A percentile compares a stretch with the other conserved stretches of the same genome.
These are phyloP conservation scores for Syngnathus typhle DNA, from an alignment of 2,113 vertebrate species.

Conservation along the genomic window DNA sequence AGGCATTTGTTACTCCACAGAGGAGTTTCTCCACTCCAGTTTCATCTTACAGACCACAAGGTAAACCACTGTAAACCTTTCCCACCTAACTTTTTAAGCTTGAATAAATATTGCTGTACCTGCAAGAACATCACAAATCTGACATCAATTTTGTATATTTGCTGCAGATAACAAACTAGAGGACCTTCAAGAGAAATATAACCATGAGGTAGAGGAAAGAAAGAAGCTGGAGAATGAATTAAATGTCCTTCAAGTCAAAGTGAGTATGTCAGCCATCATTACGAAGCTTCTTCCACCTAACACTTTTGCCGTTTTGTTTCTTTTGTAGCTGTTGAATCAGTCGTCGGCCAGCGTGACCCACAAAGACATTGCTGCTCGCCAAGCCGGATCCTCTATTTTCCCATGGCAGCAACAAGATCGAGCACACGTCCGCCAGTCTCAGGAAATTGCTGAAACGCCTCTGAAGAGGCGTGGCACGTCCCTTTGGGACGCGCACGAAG, in stretches of 20 bases:
- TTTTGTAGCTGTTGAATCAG: conserved; percentile 61
- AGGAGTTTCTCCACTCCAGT: conserved; percentile 63
- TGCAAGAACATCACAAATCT: not conserved
- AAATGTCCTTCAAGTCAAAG: conserved; percentile 76
- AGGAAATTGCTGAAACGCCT: conserved; percentile 70
- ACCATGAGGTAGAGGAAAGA: conserved; percentile 81
- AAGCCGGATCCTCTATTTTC: conserved; percentile 85
- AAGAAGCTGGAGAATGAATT: conserved; percentile 80
- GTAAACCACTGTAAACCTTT: conserved; percentile 53
- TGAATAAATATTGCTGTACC: not conserved
- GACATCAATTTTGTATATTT: conserved; percentile 19
- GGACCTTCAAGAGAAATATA: conserved; percentile 83
- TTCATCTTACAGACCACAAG: conserved; percentile 64
- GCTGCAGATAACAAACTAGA: conserved; percentile 74
- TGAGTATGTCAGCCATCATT: conserved; percentile 50
- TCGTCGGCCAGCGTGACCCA: conserved; percentile 67
- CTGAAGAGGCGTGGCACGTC: conserved; percentile 65
- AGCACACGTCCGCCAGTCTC: conserved; percentile 56
- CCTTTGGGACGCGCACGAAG: conserved; percentile 69
- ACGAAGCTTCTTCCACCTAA: conserved; percentile 7
- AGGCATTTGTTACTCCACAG: conserved; percentile 72
- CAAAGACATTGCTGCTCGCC: conserved; percentile 82
- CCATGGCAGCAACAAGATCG: conserved; percentile 84
- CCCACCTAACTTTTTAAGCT: no score
- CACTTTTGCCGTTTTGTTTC: not conserved